A percentile compares a stretch with the other conserved stretches of the same genome.
phyloP scores from a whole-genome alignment of 2,113 vertebrate genomes.

The Oryzias celebensis region DNA sequence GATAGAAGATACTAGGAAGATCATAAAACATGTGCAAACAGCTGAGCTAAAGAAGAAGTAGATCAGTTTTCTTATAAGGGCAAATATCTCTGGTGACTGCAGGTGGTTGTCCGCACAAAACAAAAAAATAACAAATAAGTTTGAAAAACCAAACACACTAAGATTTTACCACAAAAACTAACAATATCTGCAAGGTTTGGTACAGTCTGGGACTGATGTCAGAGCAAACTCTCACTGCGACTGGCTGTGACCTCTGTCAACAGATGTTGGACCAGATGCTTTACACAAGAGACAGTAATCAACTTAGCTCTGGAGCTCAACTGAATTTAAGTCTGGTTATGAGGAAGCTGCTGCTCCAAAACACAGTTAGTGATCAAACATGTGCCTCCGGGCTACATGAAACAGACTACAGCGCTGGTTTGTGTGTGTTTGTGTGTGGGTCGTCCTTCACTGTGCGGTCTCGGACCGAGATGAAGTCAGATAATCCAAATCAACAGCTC shows the following conservation, averaged over 20 bases:
- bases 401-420: slow-evolving; percentile 3
- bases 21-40: neutral
- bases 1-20: too few relatives aligned
- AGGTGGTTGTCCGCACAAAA: too few relatives aligned
- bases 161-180: neutral
- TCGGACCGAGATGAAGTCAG: slow-evolving; percentile 1
- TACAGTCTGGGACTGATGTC: slow-evolving; percentile 18
- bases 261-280: slow-evolving; percentile 67
- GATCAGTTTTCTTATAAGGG: too few relatives aligned
- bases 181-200: neutral
- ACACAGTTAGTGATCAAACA: slow-evolving; percentile 39
- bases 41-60: neutral
- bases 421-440: neutral
- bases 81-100: too few relatives aligned
- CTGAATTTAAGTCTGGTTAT: slow-evolving; percentile 47
- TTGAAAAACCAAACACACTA: neutral
- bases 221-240: slow-evolving; percentile 41
- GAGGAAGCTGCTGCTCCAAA: slow-evolving; percentile 44
- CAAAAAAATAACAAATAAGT: neutral
- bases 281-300: slow-evolving; percentile 63
- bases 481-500: slow-evolving; percentile 12
- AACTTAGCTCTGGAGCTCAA: slow-evolving; percentile 56
- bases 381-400: slow-evolving; percentile 23
- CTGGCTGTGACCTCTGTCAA: slow-evolving; percentile 44
- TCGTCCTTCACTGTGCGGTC: neutral